phyloP scores from a whole-genome alignment of 2,888 invertebrate genomes.

The Lacanobia oleracea region DNA sequence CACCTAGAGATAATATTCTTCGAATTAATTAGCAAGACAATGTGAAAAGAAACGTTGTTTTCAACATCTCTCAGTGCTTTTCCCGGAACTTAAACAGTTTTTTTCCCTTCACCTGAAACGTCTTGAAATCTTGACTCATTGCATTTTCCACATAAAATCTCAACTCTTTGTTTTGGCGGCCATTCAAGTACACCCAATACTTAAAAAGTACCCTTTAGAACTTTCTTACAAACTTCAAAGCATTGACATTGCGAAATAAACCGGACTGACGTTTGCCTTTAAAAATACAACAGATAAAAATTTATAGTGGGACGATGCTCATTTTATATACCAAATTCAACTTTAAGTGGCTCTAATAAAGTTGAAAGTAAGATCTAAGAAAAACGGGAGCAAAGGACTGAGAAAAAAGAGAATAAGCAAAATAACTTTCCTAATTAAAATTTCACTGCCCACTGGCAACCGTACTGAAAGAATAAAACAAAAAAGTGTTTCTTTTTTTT shows the following conservation, averaged over 20 bases:
- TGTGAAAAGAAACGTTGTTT: background rate
- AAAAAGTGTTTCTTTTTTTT: conserved; percentile 64
- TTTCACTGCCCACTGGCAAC: conserved; percentile 78
- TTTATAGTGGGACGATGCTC: conserved; percentile 41
- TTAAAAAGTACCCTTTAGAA: conserved; percentile 57
- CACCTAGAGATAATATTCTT: background rate
- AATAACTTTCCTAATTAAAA: conserved; percentile 85
- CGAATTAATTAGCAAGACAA: conserved; percentile 4
- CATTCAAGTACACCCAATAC: conserved; percentile 39
- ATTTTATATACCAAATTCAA: conserved; percentile 21
- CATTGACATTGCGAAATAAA: conserved; percentile 67
- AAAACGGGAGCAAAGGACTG: conserved; percentile 57
- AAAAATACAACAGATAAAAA: conserved; percentile 70
- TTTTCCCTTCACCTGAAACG: background rate
- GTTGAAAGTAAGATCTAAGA: conserved; percentile 42
- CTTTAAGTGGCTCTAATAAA: conserved; percentile 22
- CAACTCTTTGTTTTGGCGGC: conserved; percentile 25
- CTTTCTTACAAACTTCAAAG: conserved; percentile 61
- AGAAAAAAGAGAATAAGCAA: conserved; percentile 71
- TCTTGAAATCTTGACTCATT: conserved; percentile 2
- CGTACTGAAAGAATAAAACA: conserved; percentile 73
- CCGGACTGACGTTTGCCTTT: conserved; percentile 67
- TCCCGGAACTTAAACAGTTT: background rate
- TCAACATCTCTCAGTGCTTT: background rate
- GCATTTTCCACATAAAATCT: conserved; percentile 17